Evolutionary conservation across 1,140 invertebrate genomes (phyloP).

Genomic region (Heterodera carotae): DNA sequence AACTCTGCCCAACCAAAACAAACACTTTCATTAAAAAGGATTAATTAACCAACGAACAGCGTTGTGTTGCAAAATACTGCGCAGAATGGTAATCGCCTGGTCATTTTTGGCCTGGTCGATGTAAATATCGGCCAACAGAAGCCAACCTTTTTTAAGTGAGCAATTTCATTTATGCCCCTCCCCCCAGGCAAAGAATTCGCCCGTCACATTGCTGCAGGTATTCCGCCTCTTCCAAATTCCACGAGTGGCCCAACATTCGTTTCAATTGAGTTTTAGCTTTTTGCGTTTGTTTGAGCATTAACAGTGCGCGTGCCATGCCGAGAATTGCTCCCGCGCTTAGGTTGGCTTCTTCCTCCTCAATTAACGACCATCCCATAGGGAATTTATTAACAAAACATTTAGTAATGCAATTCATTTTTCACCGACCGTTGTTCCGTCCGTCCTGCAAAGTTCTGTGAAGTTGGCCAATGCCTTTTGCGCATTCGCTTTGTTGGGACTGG

Average conservation of each 20-base stretch:
- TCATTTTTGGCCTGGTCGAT: slow-evolving; percentile 80
- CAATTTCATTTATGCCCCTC: not conserved
- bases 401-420: too few species aligned
- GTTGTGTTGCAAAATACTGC: slow-evolving; percentile 81
- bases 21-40: slow-evolving; percentile 8
- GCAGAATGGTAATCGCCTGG: slow-evolving; percentile 79
- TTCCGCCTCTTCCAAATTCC: slow-evolving; percentile 92
- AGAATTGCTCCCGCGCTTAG: slow-evolving; percentile 81
- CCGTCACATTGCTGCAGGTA: slow-evolving; percentile 83
- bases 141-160: slow-evolving; percentile 71
- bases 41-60: slow-evolving; percentile 68
- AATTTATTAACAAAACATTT: not conserved
- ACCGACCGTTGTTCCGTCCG: slow-evolving; percentile 30
- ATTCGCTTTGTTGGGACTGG: slow-evolving; percentile 80
- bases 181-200: too few species aligned
- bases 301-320: slow-evolving; percentile 82
- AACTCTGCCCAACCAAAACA: slow-evolving; percentile 71
- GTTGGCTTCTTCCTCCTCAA: slow-evolving; percentile 38
- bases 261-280: slow-evolving; percentile 89
- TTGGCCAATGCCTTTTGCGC: slow-evolving; percentile 82
- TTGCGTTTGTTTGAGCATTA: slow-evolving; percentile 83
- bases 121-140: slow-evolving; percentile 87
- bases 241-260: slow-evolving; percentile 79
- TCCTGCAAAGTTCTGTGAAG: slow-evolving; percentile 73
- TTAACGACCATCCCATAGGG: not conserved